phyloP scores from a whole-genome alignment of 2,113 vertebrate genomes.

The Hemiscyllium ocellatum region DNA sequence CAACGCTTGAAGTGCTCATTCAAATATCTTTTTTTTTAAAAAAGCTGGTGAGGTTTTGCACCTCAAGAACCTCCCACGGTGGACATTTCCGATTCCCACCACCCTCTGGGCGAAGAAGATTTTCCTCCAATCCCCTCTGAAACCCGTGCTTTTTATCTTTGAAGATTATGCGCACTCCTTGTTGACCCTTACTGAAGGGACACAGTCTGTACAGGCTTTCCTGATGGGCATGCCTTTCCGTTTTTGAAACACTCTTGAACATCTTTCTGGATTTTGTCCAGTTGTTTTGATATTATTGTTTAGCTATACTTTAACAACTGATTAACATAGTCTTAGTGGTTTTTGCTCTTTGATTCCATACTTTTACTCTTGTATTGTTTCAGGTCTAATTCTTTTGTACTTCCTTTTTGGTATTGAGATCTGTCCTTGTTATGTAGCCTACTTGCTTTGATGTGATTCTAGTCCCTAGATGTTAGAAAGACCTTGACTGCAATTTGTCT shows the following conservation, averaged over 20 bases:
- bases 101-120: no score
- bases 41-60: no score
- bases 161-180: no score
- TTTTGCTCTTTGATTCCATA: not conserved
- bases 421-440: not conserved
- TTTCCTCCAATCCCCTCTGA: no score
- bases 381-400: not conserved
- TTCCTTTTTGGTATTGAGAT: not conserved
- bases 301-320: not conserved
- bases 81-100: no score
- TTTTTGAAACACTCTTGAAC: not conserved
- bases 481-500: not conserved
- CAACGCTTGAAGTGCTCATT: no score
- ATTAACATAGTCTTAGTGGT: not conserved
- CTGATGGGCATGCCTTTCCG: not conserved
- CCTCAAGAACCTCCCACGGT: no score
- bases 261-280: not conserved
- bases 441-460: not conserved
- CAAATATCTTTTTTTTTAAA: no score
- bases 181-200: no score
- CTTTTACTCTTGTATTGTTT: not conserved
- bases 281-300: not conserved
- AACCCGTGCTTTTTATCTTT: no score
- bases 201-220: not conserved
- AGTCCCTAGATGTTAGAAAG: not conserved